Conservation (phyloP, 2,113 vertebrate genomes). For the Festucalex cinctus region DNA sequence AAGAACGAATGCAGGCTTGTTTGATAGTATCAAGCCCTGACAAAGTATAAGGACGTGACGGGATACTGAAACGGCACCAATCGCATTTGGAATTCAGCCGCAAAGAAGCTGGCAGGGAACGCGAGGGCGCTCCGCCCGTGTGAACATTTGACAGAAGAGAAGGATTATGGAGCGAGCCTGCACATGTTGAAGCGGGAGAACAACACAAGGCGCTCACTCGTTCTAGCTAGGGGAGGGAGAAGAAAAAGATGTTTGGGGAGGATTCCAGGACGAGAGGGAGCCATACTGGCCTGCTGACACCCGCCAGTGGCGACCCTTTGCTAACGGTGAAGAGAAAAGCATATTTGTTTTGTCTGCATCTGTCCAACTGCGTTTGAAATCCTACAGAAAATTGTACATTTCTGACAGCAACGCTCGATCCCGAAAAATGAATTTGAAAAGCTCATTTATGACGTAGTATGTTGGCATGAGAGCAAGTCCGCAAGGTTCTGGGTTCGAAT, state of each 20-base stretch:
- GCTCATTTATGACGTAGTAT: background rate
- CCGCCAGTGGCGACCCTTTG: constrained; percentile 8
- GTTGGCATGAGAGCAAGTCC: background rate
- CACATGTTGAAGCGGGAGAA: constrained; percentile 11
- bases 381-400: background rate
- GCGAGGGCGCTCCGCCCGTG: constrained; percentile 1
- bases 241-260: constrained; percentile 11
- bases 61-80: constrained; percentile 24
- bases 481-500: background rate
- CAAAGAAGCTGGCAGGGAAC: background rate
- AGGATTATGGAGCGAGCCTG: constrained; percentile 25
- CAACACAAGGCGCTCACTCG: background rate
- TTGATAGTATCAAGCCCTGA: background rate
- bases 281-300: too few species aligned
- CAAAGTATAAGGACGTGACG: constrained; percentile 13
- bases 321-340: constrained; percentile 31
- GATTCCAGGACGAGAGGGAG: constrained; percentile 4
- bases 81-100: constrained; percentile 10
- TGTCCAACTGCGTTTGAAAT: background rate
- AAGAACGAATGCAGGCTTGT: background rate
- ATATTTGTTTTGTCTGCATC: constrained; percentile 18
- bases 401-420: background rate
- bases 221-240: background rate
- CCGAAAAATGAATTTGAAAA: background rate
- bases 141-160: background rate